Conservation (phyloP, 2,797 vertebrate genomes). For the Argya squamiceps region DNA sequence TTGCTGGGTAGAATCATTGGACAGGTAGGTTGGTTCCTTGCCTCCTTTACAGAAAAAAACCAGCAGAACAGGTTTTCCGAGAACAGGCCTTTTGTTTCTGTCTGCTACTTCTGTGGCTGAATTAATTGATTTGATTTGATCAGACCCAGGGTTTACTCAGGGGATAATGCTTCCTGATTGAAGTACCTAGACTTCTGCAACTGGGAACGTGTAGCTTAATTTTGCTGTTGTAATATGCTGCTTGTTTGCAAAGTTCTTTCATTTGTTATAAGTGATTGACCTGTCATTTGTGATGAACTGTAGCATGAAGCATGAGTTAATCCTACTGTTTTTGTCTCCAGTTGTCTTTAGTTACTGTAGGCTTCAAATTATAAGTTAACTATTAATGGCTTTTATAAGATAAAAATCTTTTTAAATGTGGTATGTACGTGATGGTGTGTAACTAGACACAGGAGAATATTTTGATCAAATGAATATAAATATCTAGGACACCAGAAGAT, state of each 20-base stretch:
- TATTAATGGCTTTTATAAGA: background rate
- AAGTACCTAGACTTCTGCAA: slow-evolving; percentile 37
- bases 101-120: background rate
- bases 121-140: slow-evolving; percentile 1
- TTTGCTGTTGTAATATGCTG: slow-evolving; percentile 62
- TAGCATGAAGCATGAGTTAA: slow-evolving; percentile 68
- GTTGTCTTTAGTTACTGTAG: slow-evolving; percentile 59
- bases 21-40: slow-evolving; percentile 80
- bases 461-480: background rate
- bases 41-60: background rate
- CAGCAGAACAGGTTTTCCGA: background rate
- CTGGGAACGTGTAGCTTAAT: slow-evolving; percentile 53
- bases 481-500: background rate
- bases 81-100: background rate
- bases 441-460: background rate
- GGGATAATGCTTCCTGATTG: slow-evolving; percentile 41
- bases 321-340: slow-evolving; percentile 31
- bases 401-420: background rate
- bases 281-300: slow-evolving; percentile 77
- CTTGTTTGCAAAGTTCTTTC: slow-evolving; percentile 76
- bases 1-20: slow-evolving; percentile 90
- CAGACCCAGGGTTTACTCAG: background rate
- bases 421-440: background rate
- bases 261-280: slow-evolving; percentile 79
- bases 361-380: background rate